Conservation (phyloP, 2,113 vertebrate species). For the Triplophysa tibetana region DNA sequence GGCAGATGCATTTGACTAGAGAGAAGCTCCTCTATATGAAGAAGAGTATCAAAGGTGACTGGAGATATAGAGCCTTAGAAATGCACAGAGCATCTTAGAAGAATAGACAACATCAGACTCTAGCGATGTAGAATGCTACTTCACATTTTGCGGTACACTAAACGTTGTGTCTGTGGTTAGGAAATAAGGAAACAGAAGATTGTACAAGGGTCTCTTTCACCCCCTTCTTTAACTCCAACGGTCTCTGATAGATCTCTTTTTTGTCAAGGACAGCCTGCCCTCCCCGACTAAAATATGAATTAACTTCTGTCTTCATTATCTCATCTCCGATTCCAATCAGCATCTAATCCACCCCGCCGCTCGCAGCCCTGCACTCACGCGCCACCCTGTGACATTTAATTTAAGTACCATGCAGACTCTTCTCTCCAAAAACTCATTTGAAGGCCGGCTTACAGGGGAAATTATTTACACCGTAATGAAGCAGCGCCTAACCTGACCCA, state of each 20-base stretch:
- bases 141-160: neutral
- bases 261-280: constrained; percentile 63
- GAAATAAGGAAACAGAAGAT: neutral
- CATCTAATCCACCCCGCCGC: constrained; percentile 71
- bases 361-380: constrained; percentile 60
- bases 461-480: constrained; percentile 64
- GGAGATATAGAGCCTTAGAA: neutral
- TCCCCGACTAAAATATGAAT: constrained; percentile 61
- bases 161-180: neutral
- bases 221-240: neutral
- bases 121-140: neutral
- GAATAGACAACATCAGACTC: neutral
- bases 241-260: constrained; percentile 43
- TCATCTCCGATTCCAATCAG: constrained; percentile 77
- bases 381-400: constrained; percentile 76
- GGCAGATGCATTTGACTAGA: constrained; percentile 25
- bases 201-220: neutral
- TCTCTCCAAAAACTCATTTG: constrained; percentile 48
- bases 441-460: constrained; percentile 47
- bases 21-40: constrained; percentile 35
- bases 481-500: constrained; percentile 29
- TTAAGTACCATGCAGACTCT: constrained; percentile 57
- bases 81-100: neutral
- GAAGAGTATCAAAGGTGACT: constrained; percentile 16
- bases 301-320: constrained; percentile 75